Conservation (phyloP, 2,888 invertebrate species). For the Limnephilus marmoratus region DNA sequence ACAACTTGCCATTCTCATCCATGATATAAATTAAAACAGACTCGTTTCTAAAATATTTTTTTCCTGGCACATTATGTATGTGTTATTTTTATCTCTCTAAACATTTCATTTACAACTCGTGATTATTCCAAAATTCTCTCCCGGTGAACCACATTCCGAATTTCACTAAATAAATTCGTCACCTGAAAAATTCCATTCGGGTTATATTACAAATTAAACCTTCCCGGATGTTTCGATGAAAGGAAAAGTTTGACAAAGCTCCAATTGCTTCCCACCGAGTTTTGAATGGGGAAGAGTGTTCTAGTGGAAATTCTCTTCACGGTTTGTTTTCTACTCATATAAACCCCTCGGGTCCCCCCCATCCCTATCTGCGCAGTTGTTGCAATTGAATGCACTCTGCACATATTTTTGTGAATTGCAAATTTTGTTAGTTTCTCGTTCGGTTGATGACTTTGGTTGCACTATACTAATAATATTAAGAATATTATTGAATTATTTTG, state of each 20-base stretch:
- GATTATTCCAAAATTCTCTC: neutral
- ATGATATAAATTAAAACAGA: too few species aligned
- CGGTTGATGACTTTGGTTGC: too few species aligned
- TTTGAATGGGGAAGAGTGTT: neutral
- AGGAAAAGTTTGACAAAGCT: neutral
- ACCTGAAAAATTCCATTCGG: neutral
- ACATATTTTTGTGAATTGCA: too few species aligned
- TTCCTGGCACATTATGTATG: too few species aligned
- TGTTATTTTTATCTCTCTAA: neutral
- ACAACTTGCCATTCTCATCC: too few species aligned
- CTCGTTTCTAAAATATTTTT: too few species aligned
- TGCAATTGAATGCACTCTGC: too few species aligned
- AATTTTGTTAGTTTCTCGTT: too few species aligned
- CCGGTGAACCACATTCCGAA: neutral
- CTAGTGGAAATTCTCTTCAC: neutral
- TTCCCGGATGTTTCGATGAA: neutral
- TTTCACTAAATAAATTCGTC: neutral
- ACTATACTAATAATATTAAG: too few species aligned
- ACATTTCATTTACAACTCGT: neutral
- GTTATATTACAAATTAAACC: neutral
- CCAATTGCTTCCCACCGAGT: neutral
- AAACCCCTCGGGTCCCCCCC: neutral
- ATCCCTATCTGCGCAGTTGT: too few species aligned
- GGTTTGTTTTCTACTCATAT: neutral
- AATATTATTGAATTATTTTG: too few species aligned